Evolutionary conservation across 2,113 vertebrate species (phyloP), one percentile per base, ranked within the genome.

Genomic region (Sylvicapra grimmia): DNA sequence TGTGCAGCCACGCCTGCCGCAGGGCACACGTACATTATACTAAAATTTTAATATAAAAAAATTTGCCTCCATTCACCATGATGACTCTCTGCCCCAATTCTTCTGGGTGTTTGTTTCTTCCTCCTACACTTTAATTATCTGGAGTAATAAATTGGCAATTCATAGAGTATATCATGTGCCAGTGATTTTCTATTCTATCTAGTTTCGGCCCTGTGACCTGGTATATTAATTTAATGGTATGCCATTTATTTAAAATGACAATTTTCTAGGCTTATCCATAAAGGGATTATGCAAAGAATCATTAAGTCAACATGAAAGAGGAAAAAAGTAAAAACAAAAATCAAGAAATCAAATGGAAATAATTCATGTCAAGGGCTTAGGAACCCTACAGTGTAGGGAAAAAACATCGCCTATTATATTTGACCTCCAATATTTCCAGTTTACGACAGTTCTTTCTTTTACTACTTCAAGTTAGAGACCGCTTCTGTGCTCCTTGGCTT

Each of bases 11-110:
- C 2, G 49, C 33, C 29, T 25, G 1, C 31, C 5, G 3, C 44
- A 5, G 2, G 2, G 13, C 0, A 1, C 10, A 0, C 18, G 2
- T 4, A 4, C 9, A 3, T 36, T 21, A 31, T 75, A 44, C 36
- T 75, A 40, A 75, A 75, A 25, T 40, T 25, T 40, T 40, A 25
- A 25, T 13, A 75, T 6, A 6, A 36, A 72, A 72, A 21, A 18
- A 6, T 18, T 12, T 19, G 9, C 53, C 18, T 8, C 59, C 44
- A 5, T 56, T 53, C 15, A 16, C n/a, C 58, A 29, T 11, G 25
- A 85, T 80, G 36, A 47, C 27, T 2, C 12, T 47, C 16, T 47
- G 49, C 58, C 21, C 49, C 21, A 36, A 0, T 68, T 79, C 40
- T 80, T 16, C 27, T 36, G 21, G 14, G 47, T 21, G 68, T 56